Evolutionary conservation across 1,140 invertebrate genomes (phyloP), one percentile per base, ranked within the genome.

Genomic region (Meloidogyne exigua): DNA sequence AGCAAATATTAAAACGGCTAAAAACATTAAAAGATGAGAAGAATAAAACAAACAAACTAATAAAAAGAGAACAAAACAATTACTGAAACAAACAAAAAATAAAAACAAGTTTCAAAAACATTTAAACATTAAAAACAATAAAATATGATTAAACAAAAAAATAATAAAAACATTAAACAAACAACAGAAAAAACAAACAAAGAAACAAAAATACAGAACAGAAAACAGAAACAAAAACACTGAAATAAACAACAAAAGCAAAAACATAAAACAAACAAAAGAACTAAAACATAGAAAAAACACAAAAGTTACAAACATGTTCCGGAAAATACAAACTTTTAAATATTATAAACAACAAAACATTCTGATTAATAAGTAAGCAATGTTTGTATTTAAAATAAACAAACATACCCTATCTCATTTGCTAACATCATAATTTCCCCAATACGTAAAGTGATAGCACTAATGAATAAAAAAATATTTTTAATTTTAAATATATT

Each of bases 391-490:
- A 9, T 39, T 32, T 32, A 3, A 32, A 39, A 39, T 9, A 0
- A 10, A 39, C 4, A 39, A 39, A 39, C 36, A 39, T 39, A 57
- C 66, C 66, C 66, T 9, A 85, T 87, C 39, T 85, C 84, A 39
- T 87, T 87, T 23, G 72, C 63, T 25, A 84, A 65, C 85, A 87
- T 87, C 84, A 85, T 85, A 11, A 18, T 70, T 25, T 68, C 25
- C 0, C 78, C 79, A 65, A 80, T 85, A 39, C 81, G 72, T 18
- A 85, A 68, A n/a, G 84, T 85, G 32, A 87, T 80, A 5, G 85
- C 84, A 57, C 86, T 85, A 4, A 7, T n/a, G 10, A n/a, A 57
- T n/a, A n/a, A 57, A 57, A 57, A 57, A 57, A 18, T 18, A 18
- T 18, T 49, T 57, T n/a, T n/a, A 57, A 57, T 57, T 57, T 4